These are phyloP conservation scores for Sinocyclocheilus anophthalmus DNA, from an alignment of 2,113 vertebrate species.

Conservation along the genomic window DNA sequence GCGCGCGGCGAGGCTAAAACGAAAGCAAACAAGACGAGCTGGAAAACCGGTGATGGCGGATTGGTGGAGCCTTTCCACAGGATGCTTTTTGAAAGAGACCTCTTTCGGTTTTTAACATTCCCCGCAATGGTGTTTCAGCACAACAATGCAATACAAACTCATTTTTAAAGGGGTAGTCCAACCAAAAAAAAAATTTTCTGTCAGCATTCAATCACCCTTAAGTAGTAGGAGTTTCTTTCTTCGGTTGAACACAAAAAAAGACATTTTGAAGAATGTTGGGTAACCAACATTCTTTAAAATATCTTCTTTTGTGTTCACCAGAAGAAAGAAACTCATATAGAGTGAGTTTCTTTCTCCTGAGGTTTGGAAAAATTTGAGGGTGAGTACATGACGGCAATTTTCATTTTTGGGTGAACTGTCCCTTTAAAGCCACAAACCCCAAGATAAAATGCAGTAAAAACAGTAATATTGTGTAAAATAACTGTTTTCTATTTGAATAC, in stretches of 20 bases:
- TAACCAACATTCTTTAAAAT: no score
- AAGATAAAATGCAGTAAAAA: no score
- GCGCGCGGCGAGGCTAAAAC: neutral
- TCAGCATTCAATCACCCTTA: neutral
- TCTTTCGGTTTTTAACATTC: neutral
- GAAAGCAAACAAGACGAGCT: constrained; percentile 54
- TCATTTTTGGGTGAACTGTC: no score
- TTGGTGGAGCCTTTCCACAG: neutral
- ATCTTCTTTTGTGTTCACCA: no score
- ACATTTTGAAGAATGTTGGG: no score
- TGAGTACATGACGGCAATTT: no score
- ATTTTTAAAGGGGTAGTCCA: neutral
- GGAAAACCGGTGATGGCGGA: neutral
- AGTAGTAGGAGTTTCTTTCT: no score
- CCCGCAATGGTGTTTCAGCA: neutral
- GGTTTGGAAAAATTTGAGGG: no score
- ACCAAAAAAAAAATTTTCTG: neutral
- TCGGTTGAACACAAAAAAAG: no score
- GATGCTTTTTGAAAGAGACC: neutral
- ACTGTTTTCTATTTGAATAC: neutral
- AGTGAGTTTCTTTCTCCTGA: no score
- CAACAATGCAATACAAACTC: neutral
- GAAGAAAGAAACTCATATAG: neutral
- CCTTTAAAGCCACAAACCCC: no score
- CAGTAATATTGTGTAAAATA: neutral